A percentile compares a stretch with the other conserved stretches of the same genome.
phyloP scores from a whole-genome alignment of 2,888 invertebrate genomes.

The Geophilus truncorum region DNA sequence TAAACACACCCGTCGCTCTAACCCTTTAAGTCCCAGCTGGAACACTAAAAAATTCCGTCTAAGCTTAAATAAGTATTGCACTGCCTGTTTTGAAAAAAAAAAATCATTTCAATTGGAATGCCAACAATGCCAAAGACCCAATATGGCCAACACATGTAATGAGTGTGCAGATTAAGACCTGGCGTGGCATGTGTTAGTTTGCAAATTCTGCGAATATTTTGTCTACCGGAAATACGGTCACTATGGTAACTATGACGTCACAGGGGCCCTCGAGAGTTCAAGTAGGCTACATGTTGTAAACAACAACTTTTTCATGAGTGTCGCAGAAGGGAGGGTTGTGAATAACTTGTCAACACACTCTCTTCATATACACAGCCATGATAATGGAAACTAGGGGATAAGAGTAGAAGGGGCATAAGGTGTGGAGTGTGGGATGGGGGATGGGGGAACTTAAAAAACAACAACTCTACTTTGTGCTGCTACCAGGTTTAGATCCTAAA shows the following conservation, averaged over 20 bases:
- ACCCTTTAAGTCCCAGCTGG: neutral
- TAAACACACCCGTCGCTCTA: slow-evolving; percentile 1
- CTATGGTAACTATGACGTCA: neutral
- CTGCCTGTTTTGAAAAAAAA: neutral
- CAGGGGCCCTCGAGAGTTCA: neutral
- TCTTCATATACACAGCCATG: neutral
- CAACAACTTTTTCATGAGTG: slow-evolving; percentile 6
- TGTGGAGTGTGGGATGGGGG: neutral
- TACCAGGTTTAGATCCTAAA: neutral
- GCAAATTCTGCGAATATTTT: neutral
- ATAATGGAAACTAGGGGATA: neutral
- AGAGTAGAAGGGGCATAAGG: too few relatives aligned
- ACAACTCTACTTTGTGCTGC: neutral
- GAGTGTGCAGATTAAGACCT: neutral
- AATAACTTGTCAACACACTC: slow-evolving; percentile 16
- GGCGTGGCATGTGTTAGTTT: neutral
- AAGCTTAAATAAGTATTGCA: too few relatives aligned
- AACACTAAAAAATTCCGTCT: neutral
- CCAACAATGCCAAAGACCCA: neutral
- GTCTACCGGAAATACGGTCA: neutral
- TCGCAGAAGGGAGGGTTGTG: neutral
- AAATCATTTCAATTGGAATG: neutral
- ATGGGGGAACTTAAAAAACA: neutral
- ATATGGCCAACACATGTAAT: neutral
- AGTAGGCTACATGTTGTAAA: slow-evolving; percentile 5